Percentiles rank a stretch among this genome's conserved stretches.
These are phyloP conservation scores for Chymomyza caudatula DNA, from an alignment of 2,888 invertebrate genomes.

Conservation along the genomic window DNA sequence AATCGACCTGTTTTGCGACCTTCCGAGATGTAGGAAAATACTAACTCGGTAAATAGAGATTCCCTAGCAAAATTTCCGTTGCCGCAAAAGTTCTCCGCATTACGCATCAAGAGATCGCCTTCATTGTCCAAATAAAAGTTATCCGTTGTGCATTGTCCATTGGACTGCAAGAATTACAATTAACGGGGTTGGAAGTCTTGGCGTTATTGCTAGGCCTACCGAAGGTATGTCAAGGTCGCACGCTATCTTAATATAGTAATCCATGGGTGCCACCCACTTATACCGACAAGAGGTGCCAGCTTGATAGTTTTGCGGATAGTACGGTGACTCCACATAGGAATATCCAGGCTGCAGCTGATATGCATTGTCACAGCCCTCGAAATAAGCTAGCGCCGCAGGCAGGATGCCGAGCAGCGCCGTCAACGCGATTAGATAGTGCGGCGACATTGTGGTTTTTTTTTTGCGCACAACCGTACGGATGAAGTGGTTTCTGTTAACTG, in stretches of 20 bases:
- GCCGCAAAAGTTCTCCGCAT: slow-evolving; percentile 73
- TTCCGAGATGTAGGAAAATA: slow-evolving; percentile 69
- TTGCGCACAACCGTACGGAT: slow-evolving; percentile 26
- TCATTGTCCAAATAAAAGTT: slow-evolving; percentile 72
- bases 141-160: slow-evolving; percentile 64
- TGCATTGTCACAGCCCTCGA: slow-evolving; percentile 65
- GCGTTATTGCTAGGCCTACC: slow-evolving; percentile 44
- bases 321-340: slow-evolving; percentile 69
- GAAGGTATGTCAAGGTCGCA: slow-evolving; percentile 63
- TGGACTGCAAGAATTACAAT: slow-evolving; percentile 20
- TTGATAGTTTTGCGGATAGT: slow-evolving; percentile 67
- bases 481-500: slow-evolving; percentile 51
- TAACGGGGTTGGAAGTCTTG: background rate
- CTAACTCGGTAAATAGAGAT: slow-evolving; percentile 58
- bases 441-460: slow-evolving; percentile 32
- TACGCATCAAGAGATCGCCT: slow-evolving; percentile 64
- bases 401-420: slow-evolving; percentile 24
- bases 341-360: slow-evolving; percentile 46
- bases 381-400: slow-evolving; percentile 41
- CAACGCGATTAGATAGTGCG: slow-evolving; percentile 27
- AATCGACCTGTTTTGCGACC: slow-evolving; percentile 55
- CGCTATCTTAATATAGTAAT: slow-evolving; percentile 57
- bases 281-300: slow-evolving; percentile 74
- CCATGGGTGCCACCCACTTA: slow-evolving; percentile 66
- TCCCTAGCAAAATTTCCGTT: slow-evolving; percentile 51